Evolutionary conservation across 2,113 vertebrate genomes (phyloP), one percentile per base, ranked within the genome.

Genomic region (Addax nasomaculatus): DNA sequence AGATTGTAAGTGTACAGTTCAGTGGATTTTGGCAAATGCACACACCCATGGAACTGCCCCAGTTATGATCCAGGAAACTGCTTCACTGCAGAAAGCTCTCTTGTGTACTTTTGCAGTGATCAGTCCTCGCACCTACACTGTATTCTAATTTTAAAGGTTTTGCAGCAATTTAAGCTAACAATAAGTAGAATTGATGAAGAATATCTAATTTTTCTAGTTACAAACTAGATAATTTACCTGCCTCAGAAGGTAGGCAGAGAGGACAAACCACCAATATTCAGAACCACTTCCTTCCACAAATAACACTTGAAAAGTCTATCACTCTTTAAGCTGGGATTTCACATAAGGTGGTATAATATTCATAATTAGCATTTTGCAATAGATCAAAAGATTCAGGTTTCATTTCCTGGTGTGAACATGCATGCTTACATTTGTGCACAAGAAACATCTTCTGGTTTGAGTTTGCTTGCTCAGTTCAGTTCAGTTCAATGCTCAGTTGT

Each of bases 371-470:
- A 76, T 91, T 92, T 93, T 70, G 43, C 43, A 87, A 53, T 57
- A 47, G 10, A 73, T 67, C 21, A 47, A 58, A 49, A 90, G 60
- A 62, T 62, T 78, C 57, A 15, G 3, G 33, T 67, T 95, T 87
- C 43, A 51, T 88, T 85, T 90, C 78, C 55, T 93, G 49, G 8
- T 92, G 57, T 29, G 7, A 85, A 76, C 15, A n/a, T 49, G 17
- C n/a, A 10, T 70, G 76, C 85, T 95, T 92, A 76, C 49, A 84
- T 79, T 83, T 78, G 21, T 67, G 64, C 47, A 51, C 62, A 79
- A 70, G 58, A 94, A 78, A 33, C 39, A 87, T 89, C 90, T 97
- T 93, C 89, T 93, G 96, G 39, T 94, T 97, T 96, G n/a, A 23
- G 73, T 86, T 93, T 96, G 57, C 67, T 92, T 85, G 51, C 33